Evolutionary conservation across 35 echinoderm and acorn worm species (phyloP).

Genomic region (Stichopus chloronotus): DNA sequence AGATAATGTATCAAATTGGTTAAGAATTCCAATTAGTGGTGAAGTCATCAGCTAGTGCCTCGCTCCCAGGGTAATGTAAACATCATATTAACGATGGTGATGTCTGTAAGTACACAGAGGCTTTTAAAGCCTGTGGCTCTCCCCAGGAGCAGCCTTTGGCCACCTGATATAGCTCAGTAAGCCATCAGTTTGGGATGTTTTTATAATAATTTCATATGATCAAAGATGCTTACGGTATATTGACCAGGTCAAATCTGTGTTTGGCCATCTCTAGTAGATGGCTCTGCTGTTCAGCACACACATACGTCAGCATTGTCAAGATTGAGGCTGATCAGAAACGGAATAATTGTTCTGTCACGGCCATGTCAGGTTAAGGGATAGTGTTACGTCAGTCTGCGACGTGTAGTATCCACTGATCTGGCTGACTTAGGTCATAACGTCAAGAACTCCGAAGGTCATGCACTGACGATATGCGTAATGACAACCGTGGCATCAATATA

Average conservation of each 20-base stretch:
- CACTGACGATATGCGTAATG: too few relatives aligned
- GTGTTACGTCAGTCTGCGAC: too few relatives aligned
- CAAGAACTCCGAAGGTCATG: too few relatives aligned
- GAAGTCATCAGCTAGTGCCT: background rate
- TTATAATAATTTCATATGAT: background rate
- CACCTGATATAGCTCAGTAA: background rate
- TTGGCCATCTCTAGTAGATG: background rate
- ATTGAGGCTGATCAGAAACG: background rate
- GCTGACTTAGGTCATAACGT: too few relatives aligned
- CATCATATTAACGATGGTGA: background rate
- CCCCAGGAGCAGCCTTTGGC: background rate
- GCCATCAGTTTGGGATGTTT: background rate
- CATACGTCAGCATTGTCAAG: background rate
- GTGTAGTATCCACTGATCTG: too few relatives aligned
- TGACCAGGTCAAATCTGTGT: background rate
- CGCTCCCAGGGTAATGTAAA: conserved; percentile 37
- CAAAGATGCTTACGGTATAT: background rate
- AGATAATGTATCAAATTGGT: conserved; percentile 35
- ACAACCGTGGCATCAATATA: too few relatives aligned
- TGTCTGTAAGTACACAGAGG: conserved; percentile 2
- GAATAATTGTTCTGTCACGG: background rate
- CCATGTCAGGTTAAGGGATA: too few relatives aligned
- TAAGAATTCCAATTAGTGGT: conserved; percentile 29
- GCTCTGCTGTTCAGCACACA: background rate
- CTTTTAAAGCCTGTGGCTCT: conserved; percentile 14